Base-by-base conservation (phyloP, 2,888 invertebrate genomes). In the Vanessa cardui region DNA sequence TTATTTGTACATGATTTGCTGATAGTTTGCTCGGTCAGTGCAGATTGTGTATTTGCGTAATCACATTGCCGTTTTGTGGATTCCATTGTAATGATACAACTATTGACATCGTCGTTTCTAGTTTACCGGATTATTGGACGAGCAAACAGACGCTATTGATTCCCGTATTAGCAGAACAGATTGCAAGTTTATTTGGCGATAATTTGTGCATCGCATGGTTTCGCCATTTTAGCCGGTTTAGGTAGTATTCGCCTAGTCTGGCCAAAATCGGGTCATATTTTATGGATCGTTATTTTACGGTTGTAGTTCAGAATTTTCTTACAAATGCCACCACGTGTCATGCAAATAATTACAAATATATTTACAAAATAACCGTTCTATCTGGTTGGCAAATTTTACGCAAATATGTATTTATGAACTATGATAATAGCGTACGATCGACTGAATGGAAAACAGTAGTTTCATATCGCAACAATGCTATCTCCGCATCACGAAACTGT, bases 401-500 rank as follows among this genome's bases (percentile, higher is more conserved):
- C 15, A 16, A 54, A 26, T 9, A 26, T 26, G 21, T 45, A 20
- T 18, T n/a, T 31, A 39, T n/a, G 12, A 15, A 39, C 15, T 56
- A 16, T 31, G n/a, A 18, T 58, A 21, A 56, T 39, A 6, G 8
- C 5, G 18, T 16, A 18, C 9, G 39, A 15, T 33, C 12, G 39
- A 15, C 7, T 6, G 6, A 54, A 45, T 62, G 62, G 56, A 68
- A 65, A 62, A 63, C 56, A 47, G 49, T 45, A 56, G 59, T 70
- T 60, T 68, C 60, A 61, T 58, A 45, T 15, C 52, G 8, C 16
- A 65, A 71, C 68, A 71, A 71, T 68, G 65, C 50, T 63, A 65
- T 65, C 65, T 47, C 46, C 9, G n/a, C 63, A 62, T 70, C 63
- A 47, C 50, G 65, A 66, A 62, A 54, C 64, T 50, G 60, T 59